phyloP scores from a whole-genome alignment of 2,888 invertebrate genomes.

The Petrolisthes manimaculis region DNA sequence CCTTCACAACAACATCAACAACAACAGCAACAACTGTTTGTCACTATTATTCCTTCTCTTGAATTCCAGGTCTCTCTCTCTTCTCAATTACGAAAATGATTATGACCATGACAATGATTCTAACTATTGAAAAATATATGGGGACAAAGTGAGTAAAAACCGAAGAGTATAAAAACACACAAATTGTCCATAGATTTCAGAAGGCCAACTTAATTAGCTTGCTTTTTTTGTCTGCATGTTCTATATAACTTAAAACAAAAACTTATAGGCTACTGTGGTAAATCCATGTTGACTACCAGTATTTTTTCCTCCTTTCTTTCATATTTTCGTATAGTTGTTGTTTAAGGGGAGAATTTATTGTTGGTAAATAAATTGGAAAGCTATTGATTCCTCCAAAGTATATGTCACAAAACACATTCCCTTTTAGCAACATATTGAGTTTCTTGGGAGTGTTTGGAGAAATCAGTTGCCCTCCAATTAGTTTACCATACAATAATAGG shows the following conservation, averaged over 20 bases:
- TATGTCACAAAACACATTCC: too few species aligned
- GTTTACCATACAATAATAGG: too few species aligned
- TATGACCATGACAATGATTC: slow-evolving; percentile 62
- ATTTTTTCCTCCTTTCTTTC: background rate
- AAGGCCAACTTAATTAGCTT: slow-evolving; percentile 14
- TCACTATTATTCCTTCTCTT: slow-evolving; percentile 30
- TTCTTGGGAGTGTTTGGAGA: too few species aligned
- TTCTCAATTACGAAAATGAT: slow-evolving; percentile 61
- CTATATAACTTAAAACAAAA: background rate
- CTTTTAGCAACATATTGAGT: too few species aligned
- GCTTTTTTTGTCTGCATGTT: slow-evolving; percentile 22
- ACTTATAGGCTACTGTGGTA: background rate
- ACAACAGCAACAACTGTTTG: background rate
- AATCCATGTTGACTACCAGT: background rate
- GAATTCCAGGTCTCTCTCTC: slow-evolving; percentile 56
- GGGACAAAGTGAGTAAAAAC: slow-evolving; percentile 46
- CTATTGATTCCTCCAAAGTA: too few species aligned
- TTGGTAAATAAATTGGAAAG: too few species aligned
- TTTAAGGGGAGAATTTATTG: background rate
- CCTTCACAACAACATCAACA: slow-evolving; percentile 12
- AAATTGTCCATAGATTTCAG: background rate
- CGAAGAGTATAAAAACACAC: background rate
- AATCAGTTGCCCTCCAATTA: too few species aligned
- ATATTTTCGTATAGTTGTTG: slow-evolving; percentile 10
- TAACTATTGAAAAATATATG: slow-evolving; percentile 48